Percentiles rank a stretch among this genome's conserved stretches.
phyloP scores from a whole-genome alignment of 2,113 vertebrate species.

The Colaptes auratus region DNA sequence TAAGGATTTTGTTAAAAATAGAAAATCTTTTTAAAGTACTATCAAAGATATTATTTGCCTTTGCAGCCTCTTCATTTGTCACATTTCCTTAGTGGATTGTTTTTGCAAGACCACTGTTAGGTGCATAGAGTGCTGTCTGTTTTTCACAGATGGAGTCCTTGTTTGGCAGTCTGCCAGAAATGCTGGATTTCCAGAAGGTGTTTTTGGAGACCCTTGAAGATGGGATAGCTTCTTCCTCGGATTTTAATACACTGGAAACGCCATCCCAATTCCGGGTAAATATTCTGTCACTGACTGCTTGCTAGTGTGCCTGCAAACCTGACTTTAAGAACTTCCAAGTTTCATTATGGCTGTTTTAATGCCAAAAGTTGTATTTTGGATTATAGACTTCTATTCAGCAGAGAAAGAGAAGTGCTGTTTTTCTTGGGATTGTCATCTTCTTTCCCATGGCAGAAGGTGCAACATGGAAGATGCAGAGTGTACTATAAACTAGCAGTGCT shows the following conservation, averaged over 20 bases:
- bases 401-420: background rate
- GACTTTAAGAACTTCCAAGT: background rate
- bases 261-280: slow-evolving; percentile 92
- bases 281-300: background rate
- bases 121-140: background rate
- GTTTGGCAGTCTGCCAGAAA: slow-evolving; percentile 95
- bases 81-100: background rate
- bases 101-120: background rate
- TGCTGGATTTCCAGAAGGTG: slow-evolving; percentile 96
- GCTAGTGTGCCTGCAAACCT: background rate
- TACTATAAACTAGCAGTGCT: background rate
- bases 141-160: slow-evolving; percentile 92
- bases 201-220: slow-evolving; percentile 97
- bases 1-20: background rate
- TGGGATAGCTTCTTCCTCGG: slow-evolving; percentile 88
- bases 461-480: background rate
- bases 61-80: background rate
- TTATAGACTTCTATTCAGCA: background rate
- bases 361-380: background rate
- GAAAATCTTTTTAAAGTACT: background rate
- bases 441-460: background rate
- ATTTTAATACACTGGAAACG: slow-evolving; percentile 89
- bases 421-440: background rate
- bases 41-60: background rate
- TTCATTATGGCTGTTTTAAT: background rate